Evolutionary conservation across 2,888 invertebrate species (phyloP), one percentile per base, ranked within the genome.

Genomic region (Smittia sp.): DNA sequence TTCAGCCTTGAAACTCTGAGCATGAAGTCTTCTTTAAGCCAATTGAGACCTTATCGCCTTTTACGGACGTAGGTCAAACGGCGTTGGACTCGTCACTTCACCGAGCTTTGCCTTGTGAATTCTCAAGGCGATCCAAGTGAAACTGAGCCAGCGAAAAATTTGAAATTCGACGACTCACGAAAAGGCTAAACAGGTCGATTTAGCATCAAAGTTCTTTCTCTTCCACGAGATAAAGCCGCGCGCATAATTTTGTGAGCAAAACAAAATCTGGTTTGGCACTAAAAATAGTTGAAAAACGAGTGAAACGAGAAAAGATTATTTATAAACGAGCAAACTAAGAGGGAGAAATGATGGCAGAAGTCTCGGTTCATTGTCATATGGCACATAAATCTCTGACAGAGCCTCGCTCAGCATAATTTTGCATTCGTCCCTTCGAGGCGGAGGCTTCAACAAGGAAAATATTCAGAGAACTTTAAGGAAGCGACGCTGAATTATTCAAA

Each of bases 341-440:
- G 66, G 18, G 32, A 27, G 27, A 66, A 66, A 66, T 38, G 11
- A 38, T 11, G 38, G 38, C 7, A 38, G 11, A 38, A 38, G 11
- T 38, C 38, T 24, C 67, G 52, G 41, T 68, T 68, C 69, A 52
- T 52, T 69, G 69, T 69, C 69, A 54, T 27, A 54, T 32, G 27
- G 27, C 27, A 22, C 46, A 68, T 68, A 68, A 68, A 68, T 68
- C 46, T 68, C 32, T 6, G 32, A 46, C 15, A 46, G 15, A 46
- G 15, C 46, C 11, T 46, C 15, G n/a, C 15, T 46, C 15, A 3
- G 15, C 46, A 46, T 46, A 15, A 46, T 46, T 46, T 58, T 15
- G 1, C 15, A 18, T 58, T 58, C 46, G 11, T 46, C 32, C 32
- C 32, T 32, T 32, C 32, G 4, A 32, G 32, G 4, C 9, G n/a